A percentile compares a stretch with the other conserved stretches of the same genome.
Evolutionary conservation across 2,113 vertebrate species (phyloP).

Genomic region (Rhinoptilus africanus): DNA sequence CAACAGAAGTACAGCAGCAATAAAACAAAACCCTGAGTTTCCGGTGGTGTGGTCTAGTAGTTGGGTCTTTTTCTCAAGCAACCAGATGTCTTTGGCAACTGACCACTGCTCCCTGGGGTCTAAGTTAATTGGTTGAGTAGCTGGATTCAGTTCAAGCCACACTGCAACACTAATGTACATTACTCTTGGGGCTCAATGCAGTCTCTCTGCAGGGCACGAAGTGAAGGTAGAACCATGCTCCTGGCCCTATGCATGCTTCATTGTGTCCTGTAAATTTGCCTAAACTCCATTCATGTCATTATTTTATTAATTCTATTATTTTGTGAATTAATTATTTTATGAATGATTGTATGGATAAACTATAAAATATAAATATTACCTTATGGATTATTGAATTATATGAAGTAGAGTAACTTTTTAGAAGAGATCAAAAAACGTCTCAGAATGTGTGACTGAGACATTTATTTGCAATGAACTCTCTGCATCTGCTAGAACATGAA

Average conservation of each 20-base stretch:
- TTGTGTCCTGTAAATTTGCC: background rate
- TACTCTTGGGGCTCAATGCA: background rate
- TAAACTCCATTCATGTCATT: background rate
- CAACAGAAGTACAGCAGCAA: background rate
- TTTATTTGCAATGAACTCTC: background rate
- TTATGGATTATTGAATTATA: background rate
- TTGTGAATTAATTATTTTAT: background rate
- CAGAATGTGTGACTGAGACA: background rate
- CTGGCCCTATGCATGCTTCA: background rate
- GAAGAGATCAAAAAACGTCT: background rate
- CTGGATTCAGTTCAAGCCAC: background rate
- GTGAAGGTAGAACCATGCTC: background rate
- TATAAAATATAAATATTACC: background rate
- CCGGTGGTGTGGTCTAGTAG: background rate
- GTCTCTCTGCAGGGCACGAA: background rate
- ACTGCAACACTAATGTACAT: background rate
- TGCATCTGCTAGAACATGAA: background rate
- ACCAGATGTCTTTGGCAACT: background rate
- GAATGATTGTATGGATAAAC: background rate
- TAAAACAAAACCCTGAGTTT: background rate
- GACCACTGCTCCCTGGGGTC: background rate
- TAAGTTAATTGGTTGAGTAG: background rate
- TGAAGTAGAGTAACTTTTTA: background rate
- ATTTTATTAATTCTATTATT: background rate
- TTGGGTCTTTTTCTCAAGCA: background rate